phyloP scores from a whole-genome alignment of 2,797 vertebrate genomes.

The Hafferia zeledoni region DNA sequence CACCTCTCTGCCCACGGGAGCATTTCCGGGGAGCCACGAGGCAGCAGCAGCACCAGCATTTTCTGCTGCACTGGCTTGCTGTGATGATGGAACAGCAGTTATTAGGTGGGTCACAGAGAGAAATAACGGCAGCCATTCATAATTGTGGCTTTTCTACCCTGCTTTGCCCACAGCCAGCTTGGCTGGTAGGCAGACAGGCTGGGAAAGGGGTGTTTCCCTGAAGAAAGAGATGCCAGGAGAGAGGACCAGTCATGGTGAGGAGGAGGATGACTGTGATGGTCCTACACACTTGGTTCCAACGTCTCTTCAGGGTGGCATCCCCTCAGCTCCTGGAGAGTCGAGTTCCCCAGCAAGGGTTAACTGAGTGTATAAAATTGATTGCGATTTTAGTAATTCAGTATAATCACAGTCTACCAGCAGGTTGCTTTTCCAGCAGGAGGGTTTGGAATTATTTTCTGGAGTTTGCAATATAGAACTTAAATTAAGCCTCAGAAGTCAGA shows the following conservation, averaged over 20 bases:
- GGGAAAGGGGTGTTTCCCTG: not conserved
- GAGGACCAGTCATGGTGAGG: not conserved
- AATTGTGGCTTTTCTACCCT: not conserved
- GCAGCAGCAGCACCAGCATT: not conserved
- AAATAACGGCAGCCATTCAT: not conserved
- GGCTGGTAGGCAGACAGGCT: not conserved
- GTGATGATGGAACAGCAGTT: not conserved
- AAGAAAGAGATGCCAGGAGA: not conserved
- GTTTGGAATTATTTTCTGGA: slow-evolving; percentile 88
- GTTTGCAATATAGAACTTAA: slow-evolving; percentile 90
- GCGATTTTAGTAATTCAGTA: slow-evolving; percentile 86
- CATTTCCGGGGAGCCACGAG: not conserved
- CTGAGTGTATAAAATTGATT: slow-evolving; percentile 85
- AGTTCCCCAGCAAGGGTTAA: slow-evolving; percentile 80
- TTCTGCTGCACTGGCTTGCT: not conserved
- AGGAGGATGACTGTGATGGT: not conserved
- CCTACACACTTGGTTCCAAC: not conserved
- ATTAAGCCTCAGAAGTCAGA: slow-evolving; percentile 89
- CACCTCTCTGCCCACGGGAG: accelerated
- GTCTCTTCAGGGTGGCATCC: not conserved
- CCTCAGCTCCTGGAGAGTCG: not conserved
- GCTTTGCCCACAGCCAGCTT: not conserved
- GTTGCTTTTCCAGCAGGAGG: slow-evolving; percentile 87
- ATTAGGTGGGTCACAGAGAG: slow-evolving; percentile 18
- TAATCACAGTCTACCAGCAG: slow-evolving; percentile 89